Evolutionary conservation across 2,888 invertebrate genomes (phyloP).

Genomic region (Lamellibrachia satsuma): DNA sequence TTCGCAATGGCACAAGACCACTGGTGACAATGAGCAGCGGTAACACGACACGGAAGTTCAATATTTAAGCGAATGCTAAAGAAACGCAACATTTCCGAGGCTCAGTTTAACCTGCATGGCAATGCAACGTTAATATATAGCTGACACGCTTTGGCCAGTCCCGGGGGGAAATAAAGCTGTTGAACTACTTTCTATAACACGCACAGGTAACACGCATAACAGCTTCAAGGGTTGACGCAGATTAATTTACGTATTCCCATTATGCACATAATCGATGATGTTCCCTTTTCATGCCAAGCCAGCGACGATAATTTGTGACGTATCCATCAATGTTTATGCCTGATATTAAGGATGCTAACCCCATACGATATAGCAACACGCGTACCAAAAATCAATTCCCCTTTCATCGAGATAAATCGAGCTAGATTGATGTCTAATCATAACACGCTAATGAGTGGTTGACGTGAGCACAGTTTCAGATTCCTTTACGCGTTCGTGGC

Average conservation of each 20-base stretch:
- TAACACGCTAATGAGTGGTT: not conserved
- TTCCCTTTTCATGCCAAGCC: not conserved
- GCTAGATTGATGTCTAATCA: not conserved
- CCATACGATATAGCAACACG: not conserved
- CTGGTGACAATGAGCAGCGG: not conserved
- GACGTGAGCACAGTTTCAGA: not conserved
- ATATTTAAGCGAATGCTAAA: not conserved
- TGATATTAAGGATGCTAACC: not conserved
- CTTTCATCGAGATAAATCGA: not conserved
- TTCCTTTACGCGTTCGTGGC: not conserved
- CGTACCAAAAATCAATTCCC: not conserved
- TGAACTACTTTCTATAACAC: not conserved
- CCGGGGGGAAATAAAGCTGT: not conserved
- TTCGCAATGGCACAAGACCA: not conserved
- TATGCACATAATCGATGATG: not conserved
- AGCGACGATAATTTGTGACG: not conserved
- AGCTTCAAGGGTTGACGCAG: not conserved
- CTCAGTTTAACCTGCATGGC: not conserved
- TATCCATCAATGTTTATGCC: not conserved
- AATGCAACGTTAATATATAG: not conserved
- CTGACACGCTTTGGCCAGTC: not conserved
- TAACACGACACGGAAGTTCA: not conserved
- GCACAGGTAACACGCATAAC: not conserved
- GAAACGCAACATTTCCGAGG: not conserved
- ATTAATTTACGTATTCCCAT: not conserved